Conservation (phyloP, 2,888 invertebrate genomes). For the Netelia inedita region DNA sequence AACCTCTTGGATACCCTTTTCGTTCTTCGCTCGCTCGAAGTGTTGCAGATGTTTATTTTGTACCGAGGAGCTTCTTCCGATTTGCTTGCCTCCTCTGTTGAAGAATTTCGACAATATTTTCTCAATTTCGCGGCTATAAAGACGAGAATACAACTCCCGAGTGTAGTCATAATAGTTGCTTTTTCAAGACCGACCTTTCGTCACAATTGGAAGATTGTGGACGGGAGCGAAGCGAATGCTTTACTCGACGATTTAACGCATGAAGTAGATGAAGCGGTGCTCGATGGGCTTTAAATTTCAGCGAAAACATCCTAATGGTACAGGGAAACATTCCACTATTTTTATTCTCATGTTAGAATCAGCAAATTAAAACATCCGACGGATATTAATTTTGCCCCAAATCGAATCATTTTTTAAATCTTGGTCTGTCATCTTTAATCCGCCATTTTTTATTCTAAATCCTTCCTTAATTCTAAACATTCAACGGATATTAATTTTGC, state of each 20-base stretch:
- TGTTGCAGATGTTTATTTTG: conserved; percentile 80
- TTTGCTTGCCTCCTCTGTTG: conserved; percentile 36
- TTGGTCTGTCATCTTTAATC: no score
- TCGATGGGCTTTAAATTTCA: neutral
- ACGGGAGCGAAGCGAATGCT: neutral
- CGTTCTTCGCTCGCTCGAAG: conserved; percentile 33
- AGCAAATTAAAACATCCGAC: no score
- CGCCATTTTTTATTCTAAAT: no score
- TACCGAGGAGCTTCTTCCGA: conserved; percentile 63
- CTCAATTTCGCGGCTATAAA: conserved; percentile 8
- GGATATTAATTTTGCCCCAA: no score
- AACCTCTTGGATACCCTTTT: conserved; percentile 23
- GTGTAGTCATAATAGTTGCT: neutral
- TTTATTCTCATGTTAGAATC: no score
- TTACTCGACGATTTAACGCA: neutral
- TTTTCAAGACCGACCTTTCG: neutral
- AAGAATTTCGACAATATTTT: conserved; percentile 26
- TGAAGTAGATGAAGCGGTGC: no score
- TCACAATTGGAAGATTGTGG: neutral
- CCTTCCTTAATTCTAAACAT: no score
- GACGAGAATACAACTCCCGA: neutral
- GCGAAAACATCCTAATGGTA: neutral
- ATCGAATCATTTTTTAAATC: neutral
- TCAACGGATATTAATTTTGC: no score
- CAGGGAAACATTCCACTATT: neutral